A percentile compares a stretch with the other conserved stretches of the same genome.
Conservation (phyloP, 92 coral and sea anemone species). For the Isaurus tuberculatus region DNA sequence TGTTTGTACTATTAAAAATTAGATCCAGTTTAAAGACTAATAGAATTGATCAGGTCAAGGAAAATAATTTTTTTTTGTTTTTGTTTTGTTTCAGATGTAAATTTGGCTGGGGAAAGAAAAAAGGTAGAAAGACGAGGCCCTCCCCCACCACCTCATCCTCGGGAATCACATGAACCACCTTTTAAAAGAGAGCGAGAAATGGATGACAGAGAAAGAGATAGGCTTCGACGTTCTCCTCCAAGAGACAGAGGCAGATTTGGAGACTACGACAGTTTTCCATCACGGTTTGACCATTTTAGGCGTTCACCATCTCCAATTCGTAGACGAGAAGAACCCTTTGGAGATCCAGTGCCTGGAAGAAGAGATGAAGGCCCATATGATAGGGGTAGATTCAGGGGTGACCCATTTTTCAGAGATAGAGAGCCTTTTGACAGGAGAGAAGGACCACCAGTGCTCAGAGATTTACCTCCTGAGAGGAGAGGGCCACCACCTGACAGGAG, state of each 20-base stretch:
- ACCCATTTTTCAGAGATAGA: slow-evolving; percentile 75
- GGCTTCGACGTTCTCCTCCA: slow-evolving; percentile 74
- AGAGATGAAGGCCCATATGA: slow-evolving; percentile 76
- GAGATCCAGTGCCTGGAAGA: slow-evolving; percentile 68
- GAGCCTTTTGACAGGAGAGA: slow-evolving; percentile 68
- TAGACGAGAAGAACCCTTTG: slow-evolving; percentile 65
- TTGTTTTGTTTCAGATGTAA: slow-evolving; percentile 76
- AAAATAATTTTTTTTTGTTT: neutral
- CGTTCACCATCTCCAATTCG: slow-evolving; percentile 79
- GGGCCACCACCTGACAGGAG: slow-evolving; percentile 22
- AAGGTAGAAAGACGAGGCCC: slow-evolving; percentile 65
- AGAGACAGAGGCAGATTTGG: slow-evolving; percentile 78
- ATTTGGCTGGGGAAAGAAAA: slow-evolving; percentile 93
- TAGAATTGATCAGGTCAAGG: neutral
- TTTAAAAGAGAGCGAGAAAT: slow-evolving; percentile 69
- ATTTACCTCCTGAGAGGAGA: slow-evolving; percentile 36
- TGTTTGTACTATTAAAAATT: too few species aligned
- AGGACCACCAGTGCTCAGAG: slow-evolving; percentile 30
- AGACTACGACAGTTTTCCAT: slow-evolving; percentile 74
- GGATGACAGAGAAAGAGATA: slow-evolving; percentile 66
- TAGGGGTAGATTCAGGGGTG: slow-evolving; percentile 87
- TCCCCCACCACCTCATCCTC: slow-evolving; percentile 45
- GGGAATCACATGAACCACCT: slow-evolving; percentile 68
- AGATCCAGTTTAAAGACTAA: too few species aligned
- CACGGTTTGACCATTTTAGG: slow-evolving; percentile 81